Conservation (phyloP, 2,888 invertebrate species). For the Eubasilissa splendida region DNA sequence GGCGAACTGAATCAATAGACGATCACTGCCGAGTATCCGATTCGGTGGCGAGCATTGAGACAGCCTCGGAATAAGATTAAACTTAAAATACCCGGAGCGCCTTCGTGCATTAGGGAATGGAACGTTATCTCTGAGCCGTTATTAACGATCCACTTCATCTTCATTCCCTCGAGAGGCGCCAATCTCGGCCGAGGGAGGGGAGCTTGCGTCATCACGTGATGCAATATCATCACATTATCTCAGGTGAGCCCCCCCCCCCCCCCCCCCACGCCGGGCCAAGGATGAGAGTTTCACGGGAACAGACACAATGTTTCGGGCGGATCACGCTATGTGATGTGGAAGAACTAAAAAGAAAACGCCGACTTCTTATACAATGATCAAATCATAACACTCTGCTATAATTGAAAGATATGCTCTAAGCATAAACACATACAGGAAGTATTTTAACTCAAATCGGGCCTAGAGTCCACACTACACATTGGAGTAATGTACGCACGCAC, state of each 20-base stretch:
- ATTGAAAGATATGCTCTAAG: too few relatives aligned
- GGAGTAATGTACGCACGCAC: too few relatives aligned
- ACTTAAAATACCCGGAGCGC: background rate
- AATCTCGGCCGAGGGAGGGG: background rate
- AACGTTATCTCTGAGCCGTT: background rate
- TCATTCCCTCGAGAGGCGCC: background rate
- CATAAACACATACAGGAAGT: too few relatives aligned
- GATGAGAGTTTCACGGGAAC: background rate
- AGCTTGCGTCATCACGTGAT: constrained; percentile 24
- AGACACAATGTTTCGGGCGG: too few relatives aligned
- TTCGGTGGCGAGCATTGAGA: background rate
- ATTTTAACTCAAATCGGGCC: too few relatives aligned
- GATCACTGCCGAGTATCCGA: too few relatives aligned
- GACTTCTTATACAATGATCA: too few relatives aligned
- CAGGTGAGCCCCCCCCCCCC: background rate
- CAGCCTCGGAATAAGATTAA: background rate
- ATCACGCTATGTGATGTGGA: too few relatives aligned
- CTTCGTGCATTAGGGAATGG: background rate
- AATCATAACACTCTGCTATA: too few relatives aligned
- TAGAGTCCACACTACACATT: too few relatives aligned
- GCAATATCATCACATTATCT: constrained; percentile 14
- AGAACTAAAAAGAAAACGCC: too few relatives aligned
- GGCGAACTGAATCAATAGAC: too few relatives aligned
- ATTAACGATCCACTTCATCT: constrained; percentile 19
- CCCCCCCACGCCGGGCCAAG: background rate